Evolutionary conservation across 35 echinoderm and acorn worm species (phyloP).

Genomic region (Anneissia japonica): DNA sequence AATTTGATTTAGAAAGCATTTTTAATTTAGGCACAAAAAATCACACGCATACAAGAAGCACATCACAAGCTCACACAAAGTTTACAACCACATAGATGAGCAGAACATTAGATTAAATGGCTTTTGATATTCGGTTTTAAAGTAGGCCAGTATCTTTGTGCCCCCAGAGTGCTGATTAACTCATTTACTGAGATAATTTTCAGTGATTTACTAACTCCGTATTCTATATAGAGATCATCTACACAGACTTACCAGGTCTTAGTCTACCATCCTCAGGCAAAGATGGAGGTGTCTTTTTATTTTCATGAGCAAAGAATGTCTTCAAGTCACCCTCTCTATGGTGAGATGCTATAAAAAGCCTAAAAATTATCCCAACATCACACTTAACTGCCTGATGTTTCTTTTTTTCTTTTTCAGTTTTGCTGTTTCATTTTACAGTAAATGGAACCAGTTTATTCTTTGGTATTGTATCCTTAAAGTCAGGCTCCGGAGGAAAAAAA

Average conservation of each 20-base stretch:
- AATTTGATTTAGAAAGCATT: too few species aligned
- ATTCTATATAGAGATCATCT: constrained; percentile 4
- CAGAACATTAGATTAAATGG: too few species aligned
- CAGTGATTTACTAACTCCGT: not conserved
- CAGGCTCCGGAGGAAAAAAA: too few species aligned
- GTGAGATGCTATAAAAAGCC: not conserved
- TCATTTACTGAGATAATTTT: not conserved
- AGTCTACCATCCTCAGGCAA: not conserved
- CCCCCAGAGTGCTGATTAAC: not conserved
- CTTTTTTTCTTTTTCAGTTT: not conserved
- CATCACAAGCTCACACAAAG: too few species aligned
- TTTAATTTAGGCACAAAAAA: too few species aligned
- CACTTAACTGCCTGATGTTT: not conserved
- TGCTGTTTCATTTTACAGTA: not conserved
- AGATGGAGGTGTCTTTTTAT: not conserved
- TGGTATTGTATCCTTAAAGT: not conserved
- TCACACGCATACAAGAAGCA: too few species aligned
- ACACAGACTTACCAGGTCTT: not conserved
- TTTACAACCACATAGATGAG: too few species aligned
- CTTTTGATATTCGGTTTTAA: too few species aligned
- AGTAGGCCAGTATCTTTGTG: not conserved
- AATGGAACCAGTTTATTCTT: not conserved
- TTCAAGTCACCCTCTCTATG: not conserved
- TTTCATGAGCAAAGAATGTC: not conserved
- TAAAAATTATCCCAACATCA: not conserved